phyloP scores from a whole-genome alignment of 2,797 vertebrate genomes.

The Aldrovandia affinis region DNA sequence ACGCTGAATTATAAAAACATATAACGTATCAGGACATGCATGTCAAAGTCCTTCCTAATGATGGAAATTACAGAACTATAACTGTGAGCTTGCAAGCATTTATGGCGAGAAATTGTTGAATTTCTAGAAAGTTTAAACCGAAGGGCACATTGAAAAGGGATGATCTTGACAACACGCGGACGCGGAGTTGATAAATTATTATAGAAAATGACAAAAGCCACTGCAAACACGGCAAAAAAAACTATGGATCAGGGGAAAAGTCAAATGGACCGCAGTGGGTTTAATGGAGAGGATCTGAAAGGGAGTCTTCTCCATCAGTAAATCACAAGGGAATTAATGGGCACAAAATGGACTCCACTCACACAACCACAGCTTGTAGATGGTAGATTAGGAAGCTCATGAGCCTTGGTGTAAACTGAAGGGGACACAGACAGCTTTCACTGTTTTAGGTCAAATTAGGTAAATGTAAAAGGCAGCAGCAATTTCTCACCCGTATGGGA shows the following conservation, averaged over 20 bases:
- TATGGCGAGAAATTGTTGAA: neutral
- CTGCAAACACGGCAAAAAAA: neutral
- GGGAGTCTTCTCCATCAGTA: slow-evolving; percentile 62
- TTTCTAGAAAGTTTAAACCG: neutral
- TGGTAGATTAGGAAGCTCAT: slow-evolving; percentile 77
- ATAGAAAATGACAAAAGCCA: slow-evolving; percentile 14
- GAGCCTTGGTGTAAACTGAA: slow-evolving; percentile 72
- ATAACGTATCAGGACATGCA: neutral
- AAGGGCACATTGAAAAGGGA: slow-evolving; percentile 6
- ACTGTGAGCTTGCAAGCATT: neutral
- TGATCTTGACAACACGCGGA: neutral
- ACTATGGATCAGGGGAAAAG: slow-evolving; percentile 33
- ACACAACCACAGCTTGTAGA: slow-evolving; percentile 62
- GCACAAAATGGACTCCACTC: slow-evolving; percentile 66
- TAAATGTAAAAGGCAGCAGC: neutral
- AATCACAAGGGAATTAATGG: slow-evolving; percentile 76
- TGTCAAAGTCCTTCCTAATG: neutral
- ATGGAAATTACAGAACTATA: neutral
- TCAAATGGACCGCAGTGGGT: slow-evolving; percentile 61
- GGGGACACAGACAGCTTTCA: slow-evolving; percentile 41
- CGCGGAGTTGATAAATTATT: neutral
- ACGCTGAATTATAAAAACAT: too few species aligned
- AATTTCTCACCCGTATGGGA: slow-evolving; percentile 10
- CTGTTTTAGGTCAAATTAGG: slow-evolving; percentile 33
- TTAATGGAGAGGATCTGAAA: slow-evolving; percentile 68